These are phyloP conservation scores for Coregonus suidteri DNA, from an alignment of 2,797 vertebrate genomes.

Conservation along the genomic window DNA sequence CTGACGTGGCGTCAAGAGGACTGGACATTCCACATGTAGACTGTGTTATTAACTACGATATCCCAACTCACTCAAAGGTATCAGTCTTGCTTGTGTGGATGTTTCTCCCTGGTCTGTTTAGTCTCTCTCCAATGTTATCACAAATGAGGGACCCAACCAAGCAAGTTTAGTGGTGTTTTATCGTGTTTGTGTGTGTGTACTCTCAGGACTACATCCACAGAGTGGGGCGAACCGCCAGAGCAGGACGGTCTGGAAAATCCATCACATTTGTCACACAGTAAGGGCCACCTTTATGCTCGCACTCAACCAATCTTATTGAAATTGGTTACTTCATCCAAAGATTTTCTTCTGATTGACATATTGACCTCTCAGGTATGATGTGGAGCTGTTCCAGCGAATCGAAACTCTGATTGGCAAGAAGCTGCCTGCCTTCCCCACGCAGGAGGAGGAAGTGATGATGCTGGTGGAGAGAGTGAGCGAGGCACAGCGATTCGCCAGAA, in stretches of 20 bases:
- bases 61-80: conserved; percentile 98
- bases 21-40: conserved; percentile 97
- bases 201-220: conserved; percentile 95
- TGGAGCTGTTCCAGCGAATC: conserved; percentile 96
- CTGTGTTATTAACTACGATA: conserved; percentile 98
- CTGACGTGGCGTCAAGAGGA: conserved; percentile 95
- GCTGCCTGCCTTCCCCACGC: conserved; percentile 90
- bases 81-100: accelerated
- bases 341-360: background rate
- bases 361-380: conserved; percentile 83
- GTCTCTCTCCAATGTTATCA: background rate
- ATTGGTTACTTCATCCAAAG: background rate
- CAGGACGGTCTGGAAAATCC: conserved; percentile 93
- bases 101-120: background rate
- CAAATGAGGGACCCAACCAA: background rate
- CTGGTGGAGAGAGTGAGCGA: conserved; percentile 92
- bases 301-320: background rate
- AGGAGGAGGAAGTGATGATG: conserved; percentile 98
- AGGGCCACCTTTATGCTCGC: conserved; percentile 58
- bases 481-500: conserved; percentile 90
- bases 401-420: conserved; percentile 95
- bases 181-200: background rate
- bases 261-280: conserved; percentile 98
- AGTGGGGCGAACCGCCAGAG: conserved; percentile 94
- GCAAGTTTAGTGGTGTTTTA: background rate